These are phyloP conservation scores for Drymonia ruficornis DNA, from an alignment of 2,888 invertebrate genomes.

Conservation along the genomic window DNA sequence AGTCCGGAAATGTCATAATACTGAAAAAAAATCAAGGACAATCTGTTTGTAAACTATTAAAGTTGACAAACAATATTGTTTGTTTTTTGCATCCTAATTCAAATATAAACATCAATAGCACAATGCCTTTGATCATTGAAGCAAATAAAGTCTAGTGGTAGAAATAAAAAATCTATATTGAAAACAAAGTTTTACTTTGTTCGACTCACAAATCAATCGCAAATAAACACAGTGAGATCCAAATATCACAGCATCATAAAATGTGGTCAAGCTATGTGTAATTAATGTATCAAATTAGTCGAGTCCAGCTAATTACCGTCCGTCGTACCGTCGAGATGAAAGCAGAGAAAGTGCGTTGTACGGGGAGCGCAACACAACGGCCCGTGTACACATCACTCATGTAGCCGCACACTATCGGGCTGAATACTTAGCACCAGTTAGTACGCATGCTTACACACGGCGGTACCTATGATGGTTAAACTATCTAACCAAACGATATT, in stretches of 20 bases:
- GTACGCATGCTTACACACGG: background rate
- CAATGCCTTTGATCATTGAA: conserved; percentile 7
- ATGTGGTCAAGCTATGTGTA: conserved; percentile 24
- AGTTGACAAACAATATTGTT: conserved; percentile 5
- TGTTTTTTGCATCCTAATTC: background rate
- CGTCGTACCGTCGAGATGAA: conserved; percentile 49
- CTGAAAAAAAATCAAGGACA: background rate
- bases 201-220: conserved; percentile 8
- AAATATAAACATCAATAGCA: conserved; percentile 3
- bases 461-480: background rate
- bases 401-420: background rate
- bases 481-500: too few species aligned
- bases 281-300: conserved; percentile 52
- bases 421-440: conserved; percentile 1
- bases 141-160: background rate
- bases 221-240: conserved; percentile 19
- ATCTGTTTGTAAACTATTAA: background rate
- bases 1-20: background rate
- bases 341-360: conserved; percentile 61
- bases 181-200: background rate
- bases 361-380: conserved; percentile 26
- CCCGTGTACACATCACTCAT: conserved; percentile 20
- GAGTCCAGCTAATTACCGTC: conserved; percentile 52
- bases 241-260: conserved; percentile 23
- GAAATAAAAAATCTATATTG: conserved; percentile 7